Evolutionary conservation across 2,113 vertebrate genomes (phyloP), one percentile per base, ranked within the genome.

Genomic region (Sphaerodactylus townsendi): DNA sequence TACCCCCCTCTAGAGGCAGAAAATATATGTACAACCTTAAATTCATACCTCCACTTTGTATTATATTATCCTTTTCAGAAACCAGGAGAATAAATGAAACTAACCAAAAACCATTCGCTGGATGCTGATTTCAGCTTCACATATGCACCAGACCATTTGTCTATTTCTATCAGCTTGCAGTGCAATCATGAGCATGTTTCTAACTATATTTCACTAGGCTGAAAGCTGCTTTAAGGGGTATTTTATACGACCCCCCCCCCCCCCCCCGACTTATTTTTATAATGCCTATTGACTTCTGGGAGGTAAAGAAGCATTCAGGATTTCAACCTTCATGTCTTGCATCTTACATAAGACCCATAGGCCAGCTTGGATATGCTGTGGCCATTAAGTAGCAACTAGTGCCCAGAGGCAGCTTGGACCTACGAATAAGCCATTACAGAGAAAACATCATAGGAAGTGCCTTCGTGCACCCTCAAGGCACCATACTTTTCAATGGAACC

Each of bases 1-100:
- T 59, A 70, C 90, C 89, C 3, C 92, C 93, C 86, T 92, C 92
- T 93, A 92, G 91, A 79, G 92, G 90, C 37, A 77, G 21, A 81
- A 84, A 73, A 28, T 48, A 81, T 89, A 83, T 84, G 83, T 90
- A 82, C 89, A 91, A 62, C 8, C 14, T 33, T 86, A 35, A 30
- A 6, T 73, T 87, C 48, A 77, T 75, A 14, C 23, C 28, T 7
- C 13, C 28, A 14, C 30, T 0, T 0, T 5, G 1, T 44, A 23
- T 81, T 76, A 65, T 76, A 1, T 17, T 37, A 23, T 28, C n/a
- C n/a, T n/a, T n/a, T n/a, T n/a, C 2, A 72, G n/a, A 0, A 0
- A 88, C 44, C 23, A 86, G 73, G n/a, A 71, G 75, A 88, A 74
- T 53, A 79, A 77, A 64, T 35, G 75, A 23, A 59, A 70, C 14